Evolutionary conservation across 1,140 invertebrate genomes (phyloP), one percentile per base, ranked within the genome.

Genomic region (Ceratoteleas bidentatus): DNA sequence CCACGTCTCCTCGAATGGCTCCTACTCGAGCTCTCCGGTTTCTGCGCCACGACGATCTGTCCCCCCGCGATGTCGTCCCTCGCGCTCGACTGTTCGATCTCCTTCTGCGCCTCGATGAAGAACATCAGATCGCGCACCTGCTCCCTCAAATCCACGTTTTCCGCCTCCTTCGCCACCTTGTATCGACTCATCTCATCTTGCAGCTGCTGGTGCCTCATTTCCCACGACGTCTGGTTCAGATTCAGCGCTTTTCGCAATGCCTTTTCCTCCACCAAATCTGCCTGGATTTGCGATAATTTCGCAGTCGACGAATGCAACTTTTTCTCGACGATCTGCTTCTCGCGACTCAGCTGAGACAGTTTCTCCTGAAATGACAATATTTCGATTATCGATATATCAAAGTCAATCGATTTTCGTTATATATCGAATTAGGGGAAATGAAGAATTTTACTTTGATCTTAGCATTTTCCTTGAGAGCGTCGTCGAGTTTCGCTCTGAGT

Each of bases 81-180:
- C n/a, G 94, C 66, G 7, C 50, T n/a, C 8, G 72, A 77, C 33
- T 77, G 38, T 64, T 84, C 64, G 34, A 84, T 84, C 13, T 77
- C 8, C 65, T 80, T 73, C 47, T 84, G 77, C 13, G 82, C 77
- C 6, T 84, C 69, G 0, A 84, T 57, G 49, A 73, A 84, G 53
- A 84, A 84, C 64, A 99, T 98, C 0, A 99, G 92, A 93, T 99
- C 98, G 8, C 97, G 93, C 0, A 99, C 91, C 92, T 99, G 98
- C 83, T 99, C 98, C 83, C 96, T 94, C n/a, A 99, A 92, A 14
- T 98, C 97, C 0, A 88, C 68, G 3, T 98, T 93, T 93, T 98
- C 96, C 85, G 93, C 89, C 58, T 96, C 94, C 87, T 95, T 96
- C 14, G 84, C 77, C 9, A 83, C 86, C 84, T 92, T 92, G 36